These are phyloP conservation scores for Limanda limanda DNA, from an alignment of 2,113 vertebrate species.

Conservation along the genomic window DNA sequence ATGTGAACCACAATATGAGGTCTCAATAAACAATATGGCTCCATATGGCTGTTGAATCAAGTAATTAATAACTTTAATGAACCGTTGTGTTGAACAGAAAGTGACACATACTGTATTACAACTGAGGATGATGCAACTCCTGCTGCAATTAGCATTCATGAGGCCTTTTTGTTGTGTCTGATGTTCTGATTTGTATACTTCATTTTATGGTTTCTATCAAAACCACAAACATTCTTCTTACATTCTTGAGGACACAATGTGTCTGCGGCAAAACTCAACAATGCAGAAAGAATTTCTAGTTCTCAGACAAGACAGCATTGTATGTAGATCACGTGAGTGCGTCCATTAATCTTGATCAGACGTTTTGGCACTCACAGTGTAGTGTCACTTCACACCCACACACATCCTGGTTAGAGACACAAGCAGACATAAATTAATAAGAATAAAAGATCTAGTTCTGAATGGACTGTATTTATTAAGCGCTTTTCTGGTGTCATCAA, in stretches of 20 bases:
- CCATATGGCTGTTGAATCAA: too few species aligned
- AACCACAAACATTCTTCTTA: slow-evolving; percentile 40
- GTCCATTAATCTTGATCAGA: background rate
- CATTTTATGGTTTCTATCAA: slow-evolving; percentile 21
- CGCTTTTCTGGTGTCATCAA: too few species aligned
- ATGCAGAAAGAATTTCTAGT: background rate
- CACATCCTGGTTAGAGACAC: background rate
- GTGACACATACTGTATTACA: slow-evolving; percentile 8
- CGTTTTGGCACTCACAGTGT: background rate
- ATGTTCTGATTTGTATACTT: slow-evolving; percentile 6
- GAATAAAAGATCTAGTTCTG: background rate
- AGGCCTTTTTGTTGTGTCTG: slow-evolving; percentile 12
- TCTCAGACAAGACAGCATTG: background rate
- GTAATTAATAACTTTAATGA: slow-evolving; percentile 15
- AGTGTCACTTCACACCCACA: background rate
- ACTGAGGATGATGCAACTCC: slow-evolving; percentile 6
- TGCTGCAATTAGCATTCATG: background rate
- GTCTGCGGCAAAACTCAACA: background rate
- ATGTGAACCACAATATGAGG: too few species aligned
- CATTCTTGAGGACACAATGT: background rate
- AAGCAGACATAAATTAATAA: background rate
- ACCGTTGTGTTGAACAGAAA: slow-evolving; percentile 20
- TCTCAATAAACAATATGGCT: too few species aligned
- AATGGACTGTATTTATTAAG: background rate
- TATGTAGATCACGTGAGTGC: background rate